Percentiles rank a stretch among this genome's conserved stretches.
Conservation (phyloP, 2,113 vertebrate genomes). For the Catagonus wagneri region DNA sequence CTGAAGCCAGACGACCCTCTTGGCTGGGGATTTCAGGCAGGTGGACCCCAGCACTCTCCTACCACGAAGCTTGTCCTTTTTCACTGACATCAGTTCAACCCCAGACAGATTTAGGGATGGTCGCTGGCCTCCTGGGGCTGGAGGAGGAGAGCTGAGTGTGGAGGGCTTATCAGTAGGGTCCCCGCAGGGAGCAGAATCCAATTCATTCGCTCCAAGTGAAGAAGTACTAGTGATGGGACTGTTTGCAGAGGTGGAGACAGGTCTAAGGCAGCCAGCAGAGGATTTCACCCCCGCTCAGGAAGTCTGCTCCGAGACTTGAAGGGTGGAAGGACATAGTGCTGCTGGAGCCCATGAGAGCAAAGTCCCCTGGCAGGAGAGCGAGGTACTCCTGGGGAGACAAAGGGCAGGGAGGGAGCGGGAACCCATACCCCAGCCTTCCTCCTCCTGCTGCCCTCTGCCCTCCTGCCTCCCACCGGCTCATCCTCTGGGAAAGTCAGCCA, state of each 20-base stretch:
- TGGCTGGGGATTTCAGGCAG: neutral
- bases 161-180: neutral
- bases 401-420: neutral
- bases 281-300: neutral
- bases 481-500: neutral
- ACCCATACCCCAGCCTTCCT: neutral
- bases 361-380: neutral
- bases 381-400: neutral
- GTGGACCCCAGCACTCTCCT: too few species aligned
- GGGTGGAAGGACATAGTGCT: neutral
- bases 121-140: neutral
- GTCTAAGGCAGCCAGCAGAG: neutral
- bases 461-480: neutral
- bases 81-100: neutral
- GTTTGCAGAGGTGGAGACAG: rapidly evolving
- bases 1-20: neutral
- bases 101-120: neutral
- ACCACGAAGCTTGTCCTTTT: neutral
- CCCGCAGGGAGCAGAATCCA: neutral
- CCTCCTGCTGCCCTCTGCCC: neutral
- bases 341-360: neutral
- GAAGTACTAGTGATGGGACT: neutral
- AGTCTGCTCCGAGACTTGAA: neutral
- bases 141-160: neutral
- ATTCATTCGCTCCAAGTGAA: neutral